Base-by-base conservation (phyloP, 2,113 vertebrate species). In the Colinus virginianus region DNA sequence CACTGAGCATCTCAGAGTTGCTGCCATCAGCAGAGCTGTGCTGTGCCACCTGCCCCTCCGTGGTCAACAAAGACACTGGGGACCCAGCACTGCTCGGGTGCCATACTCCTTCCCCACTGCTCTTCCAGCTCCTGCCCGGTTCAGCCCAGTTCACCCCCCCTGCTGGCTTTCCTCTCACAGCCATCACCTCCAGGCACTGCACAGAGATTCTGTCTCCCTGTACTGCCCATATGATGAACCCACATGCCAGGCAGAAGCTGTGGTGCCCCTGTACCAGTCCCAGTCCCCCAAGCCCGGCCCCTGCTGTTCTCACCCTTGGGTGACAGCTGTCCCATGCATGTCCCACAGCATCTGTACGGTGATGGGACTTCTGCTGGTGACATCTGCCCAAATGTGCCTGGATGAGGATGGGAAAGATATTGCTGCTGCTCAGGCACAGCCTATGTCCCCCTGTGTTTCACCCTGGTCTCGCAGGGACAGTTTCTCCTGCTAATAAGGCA, bases 251-350 rank as follows among this genome's bases (percentile, higher is more conserved):
- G 6, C n/a, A 58, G 49, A 13, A 86, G n/a, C 43, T 53, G 19
- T 0, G 0, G 0, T 36, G 68, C 34, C 34, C 38, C 53, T 12
- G 18, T 1, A 2, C 13, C 71, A 70, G 19, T 5, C 13, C 46
- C 81, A 84, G 70, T 32, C 36, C 69, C 69, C 25, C 46, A 26
- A 5, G 21, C 28, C 56, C 25, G 14, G 34, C 59, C 20, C 56
- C 53, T 0, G 0, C n/a, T 3, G 9, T 34, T 67, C 56, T 62
- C 72, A 23, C 0, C 0, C 34, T 32, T 38, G 1, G 0, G n/a
- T 62, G 2, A 1, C 72, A 67, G 59, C 16, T 1, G 0, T 46
- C 71, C 74, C 89, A 62, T 30, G 25, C 12, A 9, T 30, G 34
- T 38, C 48, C 34, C 26, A 36, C 25, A 38, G 68, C 34, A 36